These are phyloP conservation scores for Oncopeltus fasciatus DNA, from an alignment of 1,140 invertebrate species.

Conservation along the genomic window DNA sequence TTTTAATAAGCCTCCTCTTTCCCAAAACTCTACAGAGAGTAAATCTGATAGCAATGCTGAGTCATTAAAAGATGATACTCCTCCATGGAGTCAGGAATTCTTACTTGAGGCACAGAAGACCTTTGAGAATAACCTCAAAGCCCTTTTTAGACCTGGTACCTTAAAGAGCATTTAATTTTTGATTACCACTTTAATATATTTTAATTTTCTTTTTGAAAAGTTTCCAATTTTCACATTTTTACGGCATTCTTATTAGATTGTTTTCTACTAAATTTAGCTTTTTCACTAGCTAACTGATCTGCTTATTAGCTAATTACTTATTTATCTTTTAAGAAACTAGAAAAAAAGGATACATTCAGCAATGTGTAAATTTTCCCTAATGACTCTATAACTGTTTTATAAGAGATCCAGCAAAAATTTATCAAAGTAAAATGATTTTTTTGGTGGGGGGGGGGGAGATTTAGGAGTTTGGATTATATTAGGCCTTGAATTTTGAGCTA, in stretches of 20 bases:
- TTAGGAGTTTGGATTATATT: too few species aligned
- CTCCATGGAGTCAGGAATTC: slow-evolving; percentile 13
- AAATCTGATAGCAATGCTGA: not conserved
- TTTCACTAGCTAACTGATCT: too few species aligned
- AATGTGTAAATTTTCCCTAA: too few species aligned
- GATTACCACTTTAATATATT: not conserved
- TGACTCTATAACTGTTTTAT: too few species aligned
- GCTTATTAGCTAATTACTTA: not conserved
- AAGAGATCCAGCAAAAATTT: too few species aligned
- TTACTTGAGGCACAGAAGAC: slow-evolving; percentile 14
- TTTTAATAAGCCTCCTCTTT: slow-evolving; percentile 7
- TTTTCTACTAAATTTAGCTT: not conserved
- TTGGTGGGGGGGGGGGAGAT: too few species aligned
- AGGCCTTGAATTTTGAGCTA: too few species aligned
- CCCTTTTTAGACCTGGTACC: slow-evolving; percentile 5
- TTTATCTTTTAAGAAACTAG: not conserved
- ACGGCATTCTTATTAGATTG: not conserved
- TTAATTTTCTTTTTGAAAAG: not conserved
- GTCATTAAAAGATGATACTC: not conserved
- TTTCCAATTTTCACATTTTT: too few species aligned
- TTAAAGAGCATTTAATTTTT: not conserved
- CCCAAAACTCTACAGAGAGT: not conserved
- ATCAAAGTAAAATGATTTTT: too few species aligned
- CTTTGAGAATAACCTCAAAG: slow-evolving; percentile 12
- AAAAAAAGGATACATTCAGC: not conserved